Evolutionary conservation across 2,113 vertebrate genomes (phyloP), one percentile per base, ranked within the genome.

Genomic region (Microtus pennsylvanicus): DNA sequence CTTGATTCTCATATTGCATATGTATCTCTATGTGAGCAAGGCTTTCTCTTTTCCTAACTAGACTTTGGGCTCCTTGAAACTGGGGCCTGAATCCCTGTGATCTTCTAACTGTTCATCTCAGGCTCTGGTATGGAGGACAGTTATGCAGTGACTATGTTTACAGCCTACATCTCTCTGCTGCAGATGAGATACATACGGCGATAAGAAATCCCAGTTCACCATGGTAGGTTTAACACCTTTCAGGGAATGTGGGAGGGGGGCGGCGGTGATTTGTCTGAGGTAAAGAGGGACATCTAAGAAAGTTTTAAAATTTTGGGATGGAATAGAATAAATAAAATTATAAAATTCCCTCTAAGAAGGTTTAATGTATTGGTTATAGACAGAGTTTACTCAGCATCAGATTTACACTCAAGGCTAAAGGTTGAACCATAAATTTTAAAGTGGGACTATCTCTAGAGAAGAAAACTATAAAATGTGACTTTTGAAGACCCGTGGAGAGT

Each of bases 321-420:
- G 50, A 95, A 74, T 6, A 89, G 75, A 96, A 94, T 88, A 89
- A 90, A 94, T 12, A 78, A 94, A 91, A 88, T 28, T 82, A 96
- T 52, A 1, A 96, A 94, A 30, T 77, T 30, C 42, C 50, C 35
- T n/a, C 26, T 93, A 80, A 67, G 88, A 96, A 61, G 47, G 63
- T 61, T 45, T 45, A 96, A 21, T 94, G 55, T 96, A 87, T 61
- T 93, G 16, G 13, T 69, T 91, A 52, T 28, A 78, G 52, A 75
- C 76, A 91, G 16, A 11, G 30, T 80, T 97, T 67, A 95, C 19
- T 88, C 28, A 85, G 3, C 80, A 82, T 89, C 35, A 86, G 81
- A 95, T 83, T 87, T 13, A 88, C n/a, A 96, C 16, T 81, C 19
- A 47, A 96, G 93, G 55, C 89, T 63, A 94, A 96, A 65, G 89